Conservation (phyloP, 1,140 invertebrate genomes). For the Physella acuta region DNA sequence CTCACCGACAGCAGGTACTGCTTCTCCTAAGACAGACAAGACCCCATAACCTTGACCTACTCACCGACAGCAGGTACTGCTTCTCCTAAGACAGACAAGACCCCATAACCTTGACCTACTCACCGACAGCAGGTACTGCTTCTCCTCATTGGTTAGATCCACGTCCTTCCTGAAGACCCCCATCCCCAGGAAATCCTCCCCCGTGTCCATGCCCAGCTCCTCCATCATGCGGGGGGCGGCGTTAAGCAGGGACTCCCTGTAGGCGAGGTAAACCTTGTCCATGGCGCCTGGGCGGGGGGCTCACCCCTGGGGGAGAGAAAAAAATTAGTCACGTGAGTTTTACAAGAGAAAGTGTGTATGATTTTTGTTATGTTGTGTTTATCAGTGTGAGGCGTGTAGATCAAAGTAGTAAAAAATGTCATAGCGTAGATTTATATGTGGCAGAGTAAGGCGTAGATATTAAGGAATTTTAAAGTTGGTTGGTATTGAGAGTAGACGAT, state of each 20-base stretch:
- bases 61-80: conserved; percentile 19
- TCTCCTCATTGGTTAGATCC: conserved; percentile 57
- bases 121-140: conserved; percentile 57
- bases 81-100: background rate
- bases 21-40: background rate
- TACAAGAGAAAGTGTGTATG: background rate
- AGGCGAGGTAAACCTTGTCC: conserved; percentile 58
- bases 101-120: background rate
- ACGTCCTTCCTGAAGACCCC: conserved; percentile 56
- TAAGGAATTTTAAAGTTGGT: too few species aligned
- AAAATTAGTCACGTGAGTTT: background rate
- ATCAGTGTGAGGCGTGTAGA: background rate
- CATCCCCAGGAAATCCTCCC: conserved; percentile 48
- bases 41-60: background rate
- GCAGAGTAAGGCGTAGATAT: too few species aligned
- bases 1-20: background rate
- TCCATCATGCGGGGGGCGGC: conserved; percentile 40
- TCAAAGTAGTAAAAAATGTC: too few species aligned
- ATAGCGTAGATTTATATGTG: too few species aligned
- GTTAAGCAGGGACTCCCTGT: conserved; percentile 51
- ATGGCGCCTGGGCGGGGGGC: conserved; percentile 34
- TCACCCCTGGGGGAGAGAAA: conserved; percentile 20
- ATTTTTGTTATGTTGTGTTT: background rate
- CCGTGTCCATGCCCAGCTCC: conserved; percentile 36
- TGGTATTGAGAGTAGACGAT: too few species aligned